Evolutionary conservation across 2,888 invertebrate species (phyloP), one percentile per base, ranked within the genome.

Genomic region (Lumbricus terrestris): DNA sequence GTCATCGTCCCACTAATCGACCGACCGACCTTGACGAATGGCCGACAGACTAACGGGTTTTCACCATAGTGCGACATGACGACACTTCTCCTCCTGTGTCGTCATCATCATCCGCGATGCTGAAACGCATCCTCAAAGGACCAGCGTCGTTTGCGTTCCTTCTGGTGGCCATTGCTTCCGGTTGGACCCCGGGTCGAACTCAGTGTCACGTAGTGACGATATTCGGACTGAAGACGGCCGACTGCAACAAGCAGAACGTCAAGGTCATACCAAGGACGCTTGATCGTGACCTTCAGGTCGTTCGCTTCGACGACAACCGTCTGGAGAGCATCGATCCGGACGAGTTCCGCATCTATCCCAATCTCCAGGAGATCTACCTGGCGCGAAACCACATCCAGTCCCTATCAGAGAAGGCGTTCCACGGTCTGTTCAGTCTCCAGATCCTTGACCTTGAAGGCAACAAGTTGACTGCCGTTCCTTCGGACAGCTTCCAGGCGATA

Each of bases 281-380:
- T 34, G 91, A 88, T 40, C 89, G 38, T 42, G 92, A 91, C 88
- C 88, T 92, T 37, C 90, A 92, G 47, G 92, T 92, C 47, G 90
- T 92, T 13, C 82, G 88, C n/a, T 90, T 92, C 69, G 88, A 47
- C 23, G 90, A 92, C 54, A 92, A 92, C 85, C 85, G 89, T 20
- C 40, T 92, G 69, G 91, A 88, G 29, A 54, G 82, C 54, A 23
- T 90, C 88, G 88, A 88, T 8, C 88, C 89, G 33, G 91, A 92
- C 82, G 90, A 85, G 29, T 92, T 92, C 82, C 88, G 89, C 40
- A 90, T 33, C 34, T 92, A 91, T 90, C 90, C 89, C 16, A 88
- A 90, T 20, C 85, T 92, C 29, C 92, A 92, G 90, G 92, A 92
- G 82, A 89, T 92, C 82, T 91, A 91, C 69, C 54, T 92, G 83